Evolutionary conservation across 1,140 invertebrate species (phyloP).

Genomic region (Brachionus rotundiformis): DNA sequence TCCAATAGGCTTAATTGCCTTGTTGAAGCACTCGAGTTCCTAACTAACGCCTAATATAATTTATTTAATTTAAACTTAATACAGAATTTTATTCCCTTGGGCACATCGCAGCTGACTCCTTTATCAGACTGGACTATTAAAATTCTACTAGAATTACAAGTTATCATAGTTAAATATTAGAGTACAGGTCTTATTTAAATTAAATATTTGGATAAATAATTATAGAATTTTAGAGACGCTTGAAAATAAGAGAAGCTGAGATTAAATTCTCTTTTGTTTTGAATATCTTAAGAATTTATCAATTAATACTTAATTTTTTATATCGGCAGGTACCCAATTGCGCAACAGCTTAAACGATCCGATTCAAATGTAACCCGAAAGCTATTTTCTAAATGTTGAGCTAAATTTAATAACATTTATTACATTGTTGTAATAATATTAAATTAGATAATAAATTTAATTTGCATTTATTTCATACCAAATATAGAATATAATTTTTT

Average conservation of each 20-base stretch:
- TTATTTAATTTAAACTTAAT: neutral
- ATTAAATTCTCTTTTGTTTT: neutral
- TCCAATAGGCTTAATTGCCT: neutral
- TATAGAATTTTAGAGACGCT: constrained; percentile 24
- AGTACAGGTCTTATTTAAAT: neutral
- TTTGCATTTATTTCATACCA: too few species aligned
- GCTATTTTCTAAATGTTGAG: neutral
- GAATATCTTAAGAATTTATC: neutral
- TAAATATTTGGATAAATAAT: constrained; percentile 22
- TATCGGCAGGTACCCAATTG: neutral
- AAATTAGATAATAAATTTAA: neutral
- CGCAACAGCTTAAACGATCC: constrained; percentile 2
- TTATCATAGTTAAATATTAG: neutral
- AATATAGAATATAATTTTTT: too few species aligned
- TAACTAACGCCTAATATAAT: neutral
- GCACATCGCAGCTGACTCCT: neutral
- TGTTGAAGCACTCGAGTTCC: neutral
- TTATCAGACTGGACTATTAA: neutral
- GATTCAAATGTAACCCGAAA: neutral
- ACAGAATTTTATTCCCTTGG: neutral
- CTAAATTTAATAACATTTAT: constrained; percentile 5
- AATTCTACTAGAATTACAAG: neutral
- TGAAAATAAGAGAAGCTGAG: constrained; percentile 8
- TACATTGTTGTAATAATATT: neutral
- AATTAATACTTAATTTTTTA: neutral